Evolutionary conservation across 2,888 invertebrate species (phyloP).

Genomic region (Nephrotoma guestfalica): DNA sequence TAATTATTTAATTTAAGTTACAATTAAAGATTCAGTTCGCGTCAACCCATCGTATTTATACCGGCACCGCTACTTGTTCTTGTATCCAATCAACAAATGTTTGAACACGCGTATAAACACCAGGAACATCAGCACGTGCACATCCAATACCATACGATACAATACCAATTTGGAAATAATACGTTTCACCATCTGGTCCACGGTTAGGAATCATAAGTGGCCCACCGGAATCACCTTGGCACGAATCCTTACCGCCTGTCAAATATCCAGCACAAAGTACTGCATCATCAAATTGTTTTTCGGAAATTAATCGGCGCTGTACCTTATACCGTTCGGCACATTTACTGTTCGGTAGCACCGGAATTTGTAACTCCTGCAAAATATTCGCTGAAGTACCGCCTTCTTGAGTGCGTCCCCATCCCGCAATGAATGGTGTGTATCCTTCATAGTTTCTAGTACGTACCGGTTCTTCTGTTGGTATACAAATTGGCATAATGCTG

Average conservation of each 20-base stretch:
- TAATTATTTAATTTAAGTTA: not conserved
- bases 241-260: conserved; percentile 27
- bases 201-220: conserved; percentile 22
- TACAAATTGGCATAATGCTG: conserved; percentile 58
- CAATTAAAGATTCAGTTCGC: not conserved
- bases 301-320: conserved; percentile 18
- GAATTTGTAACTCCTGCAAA: conserved; percentile 55
- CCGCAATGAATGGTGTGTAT: conserved; percentile 54
- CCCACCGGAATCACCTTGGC: conserved; percentile 31
- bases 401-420: conserved; percentile 35
- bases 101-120: conserved; percentile 47
- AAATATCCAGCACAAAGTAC: conserved; percentile 28
- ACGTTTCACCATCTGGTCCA: conserved; percentile 17
- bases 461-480: conserved; percentile 44
- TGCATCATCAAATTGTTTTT: conserved; percentile 25
- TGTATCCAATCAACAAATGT: conserved; percentile 47
- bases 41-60: not conserved
- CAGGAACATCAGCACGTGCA: conserved; percentile 44
- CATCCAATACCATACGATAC: conserved; percentile 53
- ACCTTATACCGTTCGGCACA: conserved; percentile 36
- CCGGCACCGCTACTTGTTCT: conserved; percentile 18
- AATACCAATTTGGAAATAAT: conserved; percentile 42
- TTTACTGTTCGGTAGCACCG: conserved; percentile 44
- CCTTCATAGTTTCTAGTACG: conserved; percentile 39
- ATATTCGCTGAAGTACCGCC: conserved; percentile 47